Conservation (phyloP, 2,113 vertebrate genomes). For the Ceuthmochares aereus region DNA sequence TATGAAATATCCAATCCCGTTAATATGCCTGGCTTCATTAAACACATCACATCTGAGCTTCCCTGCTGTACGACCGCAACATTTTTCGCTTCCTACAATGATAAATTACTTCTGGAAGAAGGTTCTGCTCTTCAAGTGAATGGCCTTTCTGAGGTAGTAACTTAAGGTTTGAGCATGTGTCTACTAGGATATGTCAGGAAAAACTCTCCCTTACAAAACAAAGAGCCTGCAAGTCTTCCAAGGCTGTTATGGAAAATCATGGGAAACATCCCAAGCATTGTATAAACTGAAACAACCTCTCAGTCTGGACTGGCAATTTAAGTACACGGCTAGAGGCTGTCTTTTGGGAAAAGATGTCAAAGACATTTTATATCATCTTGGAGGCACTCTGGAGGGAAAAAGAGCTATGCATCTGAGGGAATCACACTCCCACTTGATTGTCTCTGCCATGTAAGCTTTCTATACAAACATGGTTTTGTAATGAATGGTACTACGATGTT, state of each 20-base stretch:
- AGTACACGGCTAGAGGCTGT: neutral
- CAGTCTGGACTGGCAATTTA: neutral
- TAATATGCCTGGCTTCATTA: neutral
- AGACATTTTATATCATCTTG: neutral
- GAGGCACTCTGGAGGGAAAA: neutral
- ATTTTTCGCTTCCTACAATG: neutral
- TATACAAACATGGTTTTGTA: rapidly evolving
- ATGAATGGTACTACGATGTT: neutral
- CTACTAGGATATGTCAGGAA: neutral
- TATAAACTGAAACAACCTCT: neutral
- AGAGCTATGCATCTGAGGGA: neutral
- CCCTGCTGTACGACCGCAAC: neutral
- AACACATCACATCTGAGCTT: neutral
- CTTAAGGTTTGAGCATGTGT: neutral
- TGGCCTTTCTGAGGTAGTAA: neutral
- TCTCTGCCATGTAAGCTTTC: neutral
- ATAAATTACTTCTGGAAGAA: neutral
- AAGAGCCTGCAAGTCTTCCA: neutral
- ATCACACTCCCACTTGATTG: neutral
- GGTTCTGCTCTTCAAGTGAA: neutral
- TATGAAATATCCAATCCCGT: neutral
- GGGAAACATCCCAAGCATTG: neutral
- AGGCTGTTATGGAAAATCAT: neutral
- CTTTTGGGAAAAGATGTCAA: neutral
- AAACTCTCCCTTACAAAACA: neutral